Conservation (phyloP, 2,797 vertebrate species). For the Enteromius unitaeniatus region DNA sequence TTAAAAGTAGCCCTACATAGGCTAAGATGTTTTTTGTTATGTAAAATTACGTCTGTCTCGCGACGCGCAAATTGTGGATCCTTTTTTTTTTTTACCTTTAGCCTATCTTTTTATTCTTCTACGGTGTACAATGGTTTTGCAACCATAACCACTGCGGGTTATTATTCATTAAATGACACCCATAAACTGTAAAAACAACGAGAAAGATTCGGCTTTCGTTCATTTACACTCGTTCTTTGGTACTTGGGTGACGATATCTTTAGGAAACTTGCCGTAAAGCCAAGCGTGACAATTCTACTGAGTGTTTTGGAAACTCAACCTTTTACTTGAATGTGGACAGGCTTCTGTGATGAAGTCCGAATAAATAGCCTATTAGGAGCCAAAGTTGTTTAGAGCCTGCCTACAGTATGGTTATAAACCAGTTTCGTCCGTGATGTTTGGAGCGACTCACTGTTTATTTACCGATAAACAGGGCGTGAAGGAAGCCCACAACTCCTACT, state of each 20-base stretch:
- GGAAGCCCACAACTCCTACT: slow-evolving; percentile 18
- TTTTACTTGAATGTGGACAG: neutral
- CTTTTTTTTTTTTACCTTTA: neutral
- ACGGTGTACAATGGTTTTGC: neutral
- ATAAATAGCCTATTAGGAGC: neutral
- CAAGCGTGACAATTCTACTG: neutral
- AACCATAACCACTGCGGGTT: neutral
- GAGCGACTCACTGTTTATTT: slow-evolving; percentile 28
- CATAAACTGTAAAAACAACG: neutral
- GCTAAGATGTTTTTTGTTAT: neutral
- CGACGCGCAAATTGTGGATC: neutral
- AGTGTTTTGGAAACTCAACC: neutral
- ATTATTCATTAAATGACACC: neutral
- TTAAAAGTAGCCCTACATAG: neutral
- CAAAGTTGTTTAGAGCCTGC: slow-evolving; percentile 22
- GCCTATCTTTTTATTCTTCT: neutral
- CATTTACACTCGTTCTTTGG: neutral
- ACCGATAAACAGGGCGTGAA: slow-evolving; percentile 44
- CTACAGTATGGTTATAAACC: slow-evolving; percentile 31
- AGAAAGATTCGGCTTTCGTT: neutral
- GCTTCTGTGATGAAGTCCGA: no score
- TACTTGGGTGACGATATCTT: neutral
- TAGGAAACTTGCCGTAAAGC: no score
- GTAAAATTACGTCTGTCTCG: neutral
- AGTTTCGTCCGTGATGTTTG: slow-evolving; percentile 42